Evolutionary conservation across 2,113 vertebrate genomes (phyloP).

Genomic region (Dromas ardeola): DNA sequence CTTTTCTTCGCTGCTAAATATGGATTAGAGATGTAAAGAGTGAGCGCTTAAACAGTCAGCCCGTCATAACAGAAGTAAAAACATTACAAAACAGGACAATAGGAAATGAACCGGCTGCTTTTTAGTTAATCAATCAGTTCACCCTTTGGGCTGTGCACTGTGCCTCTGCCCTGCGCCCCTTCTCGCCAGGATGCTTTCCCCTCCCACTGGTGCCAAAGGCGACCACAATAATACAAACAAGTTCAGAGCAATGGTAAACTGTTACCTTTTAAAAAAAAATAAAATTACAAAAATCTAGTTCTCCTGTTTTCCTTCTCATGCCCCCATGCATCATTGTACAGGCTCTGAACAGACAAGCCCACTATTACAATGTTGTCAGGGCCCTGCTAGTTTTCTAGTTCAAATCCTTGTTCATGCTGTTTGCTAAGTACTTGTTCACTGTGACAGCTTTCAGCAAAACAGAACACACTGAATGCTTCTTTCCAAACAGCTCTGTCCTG

Average conservation of each 20-base stretch:
- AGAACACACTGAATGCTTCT: constrained; percentile 93
- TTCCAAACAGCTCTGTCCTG: constrained; percentile 95
- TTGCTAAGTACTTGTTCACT: constrained; percentile 98
- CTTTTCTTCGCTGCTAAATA: neutral
- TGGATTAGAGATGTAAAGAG: neutral
- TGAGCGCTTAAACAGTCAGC: neutral
- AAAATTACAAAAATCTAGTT: neutral
- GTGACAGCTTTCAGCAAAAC: constrained; percentile 97
- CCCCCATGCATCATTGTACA: constrained; percentile 83
- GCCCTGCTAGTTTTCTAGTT: constrained; percentile 95
- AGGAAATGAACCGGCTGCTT: neutral
- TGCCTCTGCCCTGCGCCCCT: neutral
- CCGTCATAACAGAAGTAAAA: neutral
- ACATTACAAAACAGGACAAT: neutral
- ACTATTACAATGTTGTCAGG: constrained; percentile 90
- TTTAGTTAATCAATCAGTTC: neutral
- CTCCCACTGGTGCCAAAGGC: neutral
- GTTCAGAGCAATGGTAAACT: neutral
- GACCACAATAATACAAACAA: neutral
- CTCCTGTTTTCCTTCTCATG: constrained; percentile 46
- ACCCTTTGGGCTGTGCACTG: neutral
- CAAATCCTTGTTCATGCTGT: constrained; percentile 99
- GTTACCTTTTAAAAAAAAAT: neutral
- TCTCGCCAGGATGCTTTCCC: neutral
- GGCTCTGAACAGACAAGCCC: constrained; percentile 82